Percentiles rank a stretch among this genome's conserved stretches.
These are phyloP conservation scores for Heterocephalus glaber DNA, from an alignment of 2,113 vertebrate species.

Conservation along the genomic window DNA sequence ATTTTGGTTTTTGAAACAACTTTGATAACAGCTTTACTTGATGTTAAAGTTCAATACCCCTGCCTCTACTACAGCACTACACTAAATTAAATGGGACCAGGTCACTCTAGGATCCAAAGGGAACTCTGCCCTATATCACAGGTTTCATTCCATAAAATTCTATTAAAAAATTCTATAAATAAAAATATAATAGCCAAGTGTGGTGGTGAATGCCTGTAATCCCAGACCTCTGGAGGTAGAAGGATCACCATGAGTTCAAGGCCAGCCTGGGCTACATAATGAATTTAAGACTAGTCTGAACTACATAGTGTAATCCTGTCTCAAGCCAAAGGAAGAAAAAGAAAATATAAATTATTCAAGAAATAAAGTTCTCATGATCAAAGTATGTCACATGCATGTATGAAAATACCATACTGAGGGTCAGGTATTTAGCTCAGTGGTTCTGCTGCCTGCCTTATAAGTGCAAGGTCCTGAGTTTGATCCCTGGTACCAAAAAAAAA, in stretches of 20 bases:
- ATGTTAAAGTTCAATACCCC: neutral
- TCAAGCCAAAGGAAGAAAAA: neutral
- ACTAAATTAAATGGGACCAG: neutral
- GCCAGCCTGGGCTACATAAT: neutral
- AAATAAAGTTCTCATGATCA: neutral
- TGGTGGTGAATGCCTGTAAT: neutral
- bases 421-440: too few species aligned
- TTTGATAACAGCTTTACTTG: neutral
- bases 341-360: conserved; percentile 39
- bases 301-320: neutral
- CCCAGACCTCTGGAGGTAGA: neutral
- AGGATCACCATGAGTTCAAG: neutral
- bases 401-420: neutral
- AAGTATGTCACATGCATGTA: neutral
- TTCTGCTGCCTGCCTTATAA: too few species aligned
- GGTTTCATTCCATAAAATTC: neutral
- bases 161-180: conserved; percentile 28
- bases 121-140: neutral
- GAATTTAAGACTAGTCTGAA: neutral
- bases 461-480: too few species aligned
- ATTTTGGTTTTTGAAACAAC: conserved; percentile 13
- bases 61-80: neutral
- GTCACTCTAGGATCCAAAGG: neutral
- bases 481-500: too few species aligned
- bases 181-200: neutral